Base-by-base conservation (phyloP, 2,888 invertebrate species). In the Aquatica leii region DNA sequence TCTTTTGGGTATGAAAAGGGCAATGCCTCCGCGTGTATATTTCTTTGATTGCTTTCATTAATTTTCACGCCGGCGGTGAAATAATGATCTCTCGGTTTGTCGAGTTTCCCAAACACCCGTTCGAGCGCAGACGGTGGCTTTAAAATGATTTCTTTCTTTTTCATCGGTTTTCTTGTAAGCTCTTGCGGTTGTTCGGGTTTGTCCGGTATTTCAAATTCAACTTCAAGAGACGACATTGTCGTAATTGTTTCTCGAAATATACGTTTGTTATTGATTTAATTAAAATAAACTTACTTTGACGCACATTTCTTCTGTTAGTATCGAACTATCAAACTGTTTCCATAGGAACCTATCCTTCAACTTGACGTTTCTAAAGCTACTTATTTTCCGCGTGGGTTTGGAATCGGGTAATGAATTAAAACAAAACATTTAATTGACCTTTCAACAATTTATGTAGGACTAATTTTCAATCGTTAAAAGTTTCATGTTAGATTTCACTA, bases 1-100 rank as follows among this genome's bases (percentile, higher is more conserved):
- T 82, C 81, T 31, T 79, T 76, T 0, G 84, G 82, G 66, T 80
- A 79, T 21, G 70, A 62, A 67, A 82, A 85, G 1, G 84, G 83
- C 0, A 81, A 80, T 35, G 79, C 77, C 69, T 84, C 82, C 1
- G 74, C 67, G 49, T 76, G 72, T 18, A 81, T 71, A 67, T 82
- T 76, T 63, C 79, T 65, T 60, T 72, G 68, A 50, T 76, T 77
- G 17, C 61, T 62, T 6, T 73, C 69, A 54, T 70, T 73, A 5
- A 79, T 71, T 48, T 69, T 71, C 9, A 65, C 52, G 12, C 76
- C 78, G 9, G 71, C 59, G 1, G 78, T 72, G 59, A 77, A 78
- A 60, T 79, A 79, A 62, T 74, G 76, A 41, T 71, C 69, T 57
- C 72, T 73, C 1, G 69, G 65, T 59, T 60, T 65, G 49, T 67